phyloP scores from a whole-genome alignment of 2,113 vertebrate species.

The Uria aalge region DNA sequence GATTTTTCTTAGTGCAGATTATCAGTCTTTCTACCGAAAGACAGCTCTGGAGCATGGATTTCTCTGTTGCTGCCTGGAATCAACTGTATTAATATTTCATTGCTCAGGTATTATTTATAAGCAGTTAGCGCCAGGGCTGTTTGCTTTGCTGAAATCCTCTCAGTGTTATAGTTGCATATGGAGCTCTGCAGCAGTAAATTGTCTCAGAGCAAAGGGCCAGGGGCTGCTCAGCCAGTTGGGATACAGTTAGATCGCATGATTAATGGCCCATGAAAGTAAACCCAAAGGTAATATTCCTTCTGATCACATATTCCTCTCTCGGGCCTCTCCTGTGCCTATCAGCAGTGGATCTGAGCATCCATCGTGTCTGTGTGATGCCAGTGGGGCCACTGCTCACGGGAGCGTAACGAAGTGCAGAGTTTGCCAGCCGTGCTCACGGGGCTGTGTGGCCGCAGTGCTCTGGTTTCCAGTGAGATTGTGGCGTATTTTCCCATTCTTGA shows the following conservation, averaged over 20 bases:
- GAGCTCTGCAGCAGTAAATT: not conserved
- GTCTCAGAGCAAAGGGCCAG: not conserved
- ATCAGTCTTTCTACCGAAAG: not conserved
- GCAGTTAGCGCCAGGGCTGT: not conserved
- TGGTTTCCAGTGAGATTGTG: not conserved
- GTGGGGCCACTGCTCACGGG: not conserved
- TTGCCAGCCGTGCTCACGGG: not conserved
- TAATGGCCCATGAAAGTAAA: not conserved
- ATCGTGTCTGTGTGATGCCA: not conserved
- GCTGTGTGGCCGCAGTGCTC: not conserved
- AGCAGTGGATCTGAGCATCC: not conserved
- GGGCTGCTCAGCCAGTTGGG: not conserved
- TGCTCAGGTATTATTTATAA: conserved; percentile 27
- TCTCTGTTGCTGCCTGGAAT: not conserved
- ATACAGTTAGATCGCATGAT: not conserved
- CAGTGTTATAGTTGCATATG: not conserved
- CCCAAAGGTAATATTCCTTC: not conserved
- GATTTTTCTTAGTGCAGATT: not conserved
- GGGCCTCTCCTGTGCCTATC: not conserved
- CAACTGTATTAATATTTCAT: not conserved
- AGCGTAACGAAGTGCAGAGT: not conserved
- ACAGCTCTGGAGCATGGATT: not conserved
- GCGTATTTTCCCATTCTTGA: not conserved
- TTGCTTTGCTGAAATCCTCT: not conserved
- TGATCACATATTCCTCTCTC: not conserved